A percentile compares a stretch with the other conserved stretches of the same genome.
phyloP scores from a whole-genome alignment of 2,797 vertebrate species.

The Lepilemur septentrionalis region DNA sequence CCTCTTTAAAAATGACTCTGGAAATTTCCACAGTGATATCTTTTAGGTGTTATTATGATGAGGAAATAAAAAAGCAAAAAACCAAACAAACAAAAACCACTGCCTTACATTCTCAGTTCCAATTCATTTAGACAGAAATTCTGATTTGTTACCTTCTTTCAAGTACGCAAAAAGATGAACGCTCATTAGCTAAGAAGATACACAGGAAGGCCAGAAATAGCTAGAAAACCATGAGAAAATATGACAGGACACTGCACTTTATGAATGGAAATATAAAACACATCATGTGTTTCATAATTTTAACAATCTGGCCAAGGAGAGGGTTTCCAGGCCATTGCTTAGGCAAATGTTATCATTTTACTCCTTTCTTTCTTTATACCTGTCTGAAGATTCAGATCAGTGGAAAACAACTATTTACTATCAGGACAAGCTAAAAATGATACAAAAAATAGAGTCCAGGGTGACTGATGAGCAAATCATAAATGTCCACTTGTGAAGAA shows the following conservation, averaged over 20 bases:
- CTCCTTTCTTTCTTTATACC: not conserved
- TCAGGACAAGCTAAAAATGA: not conserved
- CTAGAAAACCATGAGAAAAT: not conserved
- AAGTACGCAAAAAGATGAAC: constrained; percentile 15
- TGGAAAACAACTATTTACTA: not conserved
- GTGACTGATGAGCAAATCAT: not conserved
- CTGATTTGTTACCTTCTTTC: constrained; percentile 52
- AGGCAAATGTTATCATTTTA: constrained; percentile 36
- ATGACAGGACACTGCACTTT: not conserved
- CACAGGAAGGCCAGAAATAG: not conserved
- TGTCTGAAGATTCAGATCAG: not conserved
- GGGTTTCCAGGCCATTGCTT: not conserved
- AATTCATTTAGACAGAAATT: constrained; percentile 65
- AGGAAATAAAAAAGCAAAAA: not conserved
- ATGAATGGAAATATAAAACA: constrained; percentile 40
- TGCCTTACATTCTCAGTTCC: not conserved
- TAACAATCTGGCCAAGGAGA: not conserved
- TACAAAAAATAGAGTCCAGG: not conserved
- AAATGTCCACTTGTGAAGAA: not conserved
- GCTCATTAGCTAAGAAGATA: constrained; percentile 20
- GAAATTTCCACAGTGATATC: not conserved
- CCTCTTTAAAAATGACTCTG: not conserved
- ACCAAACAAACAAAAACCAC: too few species aligned
- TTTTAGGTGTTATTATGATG: not conserved
- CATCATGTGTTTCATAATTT: not conserved